Percentiles rank a stretch among this genome's conserved stretches.
These are phyloP conservation scores for Acanthurus tractus DNA, from an alignment of 2,797 vertebrate genomes.

Conservation along the genomic window DNA sequence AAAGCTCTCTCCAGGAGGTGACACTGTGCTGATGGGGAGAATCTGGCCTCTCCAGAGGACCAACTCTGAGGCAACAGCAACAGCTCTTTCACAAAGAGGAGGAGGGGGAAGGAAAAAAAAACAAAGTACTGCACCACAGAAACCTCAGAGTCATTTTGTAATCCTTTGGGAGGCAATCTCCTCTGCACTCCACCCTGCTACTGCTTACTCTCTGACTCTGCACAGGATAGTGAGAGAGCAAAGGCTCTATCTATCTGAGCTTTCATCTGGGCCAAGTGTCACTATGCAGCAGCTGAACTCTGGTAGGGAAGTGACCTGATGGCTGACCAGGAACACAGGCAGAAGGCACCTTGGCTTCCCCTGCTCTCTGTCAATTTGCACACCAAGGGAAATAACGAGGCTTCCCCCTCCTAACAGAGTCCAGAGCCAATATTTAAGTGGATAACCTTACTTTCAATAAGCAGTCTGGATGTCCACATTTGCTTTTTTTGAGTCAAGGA, in stretches of 20 bases:
- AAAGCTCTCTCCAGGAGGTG: conserved; percentile 55
- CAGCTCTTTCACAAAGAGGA: conserved; percentile 33
- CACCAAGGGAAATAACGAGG: not conserved
- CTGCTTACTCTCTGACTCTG: conserved; percentile 34
- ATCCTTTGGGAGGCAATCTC: conserved; percentile 50
- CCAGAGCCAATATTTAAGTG: too few relatives aligned
- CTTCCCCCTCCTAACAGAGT: not conserved
- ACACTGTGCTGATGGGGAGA: conserved; percentile 55
- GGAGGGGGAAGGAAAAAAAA: not conserved
- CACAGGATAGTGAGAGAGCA: conserved; percentile 10
- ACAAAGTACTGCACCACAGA: conserved; percentile 51
- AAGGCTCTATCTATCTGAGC: conserved; percentile 42
- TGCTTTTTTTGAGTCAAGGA: not conserved
- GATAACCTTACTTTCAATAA: not conserved
- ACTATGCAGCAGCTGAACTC: conserved; percentile 49
- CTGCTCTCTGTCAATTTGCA: conserved; percentile 1
- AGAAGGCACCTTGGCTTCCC: not conserved
- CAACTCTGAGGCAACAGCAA: conserved; percentile 27
- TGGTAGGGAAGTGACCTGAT: conserved; percentile 42
- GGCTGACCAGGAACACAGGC: conserved; percentile 33
- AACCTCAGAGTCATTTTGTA: conserved; percentile 58
- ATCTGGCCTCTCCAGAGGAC: conserved; percentile 38
- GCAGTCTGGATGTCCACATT: conserved; percentile 7
- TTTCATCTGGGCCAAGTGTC: conserved; percentile 45
- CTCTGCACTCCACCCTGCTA: conserved; percentile 22